Conservation (phyloP, 2,797 vertebrate genomes). For the Selene dorsalis region DNA sequence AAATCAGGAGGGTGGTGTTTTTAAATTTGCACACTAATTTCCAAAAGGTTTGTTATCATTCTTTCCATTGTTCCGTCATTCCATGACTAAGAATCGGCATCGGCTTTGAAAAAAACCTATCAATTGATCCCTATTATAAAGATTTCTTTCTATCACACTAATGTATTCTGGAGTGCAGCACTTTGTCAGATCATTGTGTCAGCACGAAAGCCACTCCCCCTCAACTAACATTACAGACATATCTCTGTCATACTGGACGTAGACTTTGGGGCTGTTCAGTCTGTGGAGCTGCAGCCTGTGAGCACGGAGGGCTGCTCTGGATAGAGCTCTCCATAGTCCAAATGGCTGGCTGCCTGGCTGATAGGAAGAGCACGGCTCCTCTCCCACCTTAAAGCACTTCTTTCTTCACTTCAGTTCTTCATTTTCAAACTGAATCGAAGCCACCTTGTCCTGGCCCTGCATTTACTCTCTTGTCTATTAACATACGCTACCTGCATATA, state of each 20-base stretch:
- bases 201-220: background rate
- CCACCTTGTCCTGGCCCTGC: slow-evolving; percentile 7
- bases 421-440: slow-evolving; percentile 46
- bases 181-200: too few relatives aligned
- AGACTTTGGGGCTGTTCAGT: slow-evolving; percentile 37
- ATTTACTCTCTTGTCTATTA: slow-evolving; percentile 9
- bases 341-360: slow-evolving; percentile 30
- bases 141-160: too few relatives aligned
- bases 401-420: too few relatives aligned
- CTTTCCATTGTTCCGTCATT: too few relatives aligned
- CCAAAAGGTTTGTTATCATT: background rate
- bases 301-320: slow-evolving; percentile 34
- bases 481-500: background rate
- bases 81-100: too few relatives aligned
- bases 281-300: slow-evolving; percentile 45
- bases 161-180: too few relatives aligned
- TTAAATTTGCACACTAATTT: background rate
- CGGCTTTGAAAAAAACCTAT: too few relatives aligned
- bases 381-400: slow-evolving; percentile 25
- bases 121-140: too few relatives aligned
- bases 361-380: slow-evolving; percentile 37
- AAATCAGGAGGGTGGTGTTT: slow-evolving; percentile 8
- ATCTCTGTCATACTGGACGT: slow-evolving; percentile 26
- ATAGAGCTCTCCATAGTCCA: slow-evolving; percentile 36
- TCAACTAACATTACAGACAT: slow-evolving; percentile 19